A percentile compares a stretch with the other conserved stretches of the same genome.
phyloP scores from a whole-genome alignment of 2,113 vertebrate species.

The Apodemus speciosus region DNA sequence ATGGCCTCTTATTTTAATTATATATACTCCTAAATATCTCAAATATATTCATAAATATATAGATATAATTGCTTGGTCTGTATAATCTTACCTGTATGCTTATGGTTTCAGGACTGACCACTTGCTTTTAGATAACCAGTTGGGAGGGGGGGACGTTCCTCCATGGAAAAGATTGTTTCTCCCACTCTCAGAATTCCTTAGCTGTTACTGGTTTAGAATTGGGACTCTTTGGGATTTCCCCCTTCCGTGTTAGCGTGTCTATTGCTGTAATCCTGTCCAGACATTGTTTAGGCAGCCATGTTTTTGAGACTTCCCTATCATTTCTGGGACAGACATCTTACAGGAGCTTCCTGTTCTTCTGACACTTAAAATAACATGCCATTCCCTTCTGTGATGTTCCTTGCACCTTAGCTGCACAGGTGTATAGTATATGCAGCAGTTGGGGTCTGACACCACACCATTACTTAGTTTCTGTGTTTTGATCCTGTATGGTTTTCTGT shows the following conservation, averaged over 20 bases:
- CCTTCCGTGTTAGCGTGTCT: neutral
- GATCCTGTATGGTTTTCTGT: neutral
- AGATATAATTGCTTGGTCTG: neutral
- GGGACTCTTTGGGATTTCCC: neutral
- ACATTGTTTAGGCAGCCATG: neutral
- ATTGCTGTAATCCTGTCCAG: neutral
- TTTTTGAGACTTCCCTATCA: neutral
- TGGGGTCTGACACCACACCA: neutral
- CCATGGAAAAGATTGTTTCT: neutral
- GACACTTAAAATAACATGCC: neutral
- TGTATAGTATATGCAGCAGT: too few relatives aligned
- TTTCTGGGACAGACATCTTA: neutral
- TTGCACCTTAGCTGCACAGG: neutral
- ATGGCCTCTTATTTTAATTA: neutral
- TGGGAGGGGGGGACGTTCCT: rapidly evolving
- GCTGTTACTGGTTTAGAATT: neutral
- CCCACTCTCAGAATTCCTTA: neutral
- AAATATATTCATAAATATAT: neutral
- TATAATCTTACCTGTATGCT: neutral
- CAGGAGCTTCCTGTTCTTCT: neutral
- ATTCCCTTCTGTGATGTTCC: neutral
- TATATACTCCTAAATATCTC: neutral
- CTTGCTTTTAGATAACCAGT: neutral
- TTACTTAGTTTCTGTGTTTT: neutral
- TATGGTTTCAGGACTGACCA: neutral